A percentile compares a stretch with the other conserved stretches of the same genome.
phyloP scores from a whole-genome alignment of 2,113 vertebrate species.

The Narcine bancroftii region DNA sequence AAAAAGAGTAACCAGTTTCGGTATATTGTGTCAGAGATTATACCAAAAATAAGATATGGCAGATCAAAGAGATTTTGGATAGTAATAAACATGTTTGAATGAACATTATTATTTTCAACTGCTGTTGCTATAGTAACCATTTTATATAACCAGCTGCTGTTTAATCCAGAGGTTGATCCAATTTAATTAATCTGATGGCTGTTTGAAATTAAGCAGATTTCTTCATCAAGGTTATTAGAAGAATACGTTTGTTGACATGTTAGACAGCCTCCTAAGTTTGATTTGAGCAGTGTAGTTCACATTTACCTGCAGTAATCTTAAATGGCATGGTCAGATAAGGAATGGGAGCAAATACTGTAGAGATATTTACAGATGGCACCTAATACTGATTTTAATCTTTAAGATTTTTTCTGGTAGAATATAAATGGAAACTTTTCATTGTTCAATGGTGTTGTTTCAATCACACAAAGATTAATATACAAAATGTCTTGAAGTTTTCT shows the following conservation, averaged over 20 bases:
- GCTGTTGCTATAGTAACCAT: constrained; percentile 26
- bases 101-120: constrained; percentile 24
- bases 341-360: background rate
- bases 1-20: background rate
- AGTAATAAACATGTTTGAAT: constrained; percentile 17
- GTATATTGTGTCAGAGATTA: background rate
- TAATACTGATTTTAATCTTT: background rate
- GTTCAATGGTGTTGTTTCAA: background rate
- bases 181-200: constrained; percentile 29
- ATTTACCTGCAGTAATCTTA: background rate
- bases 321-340: background rate
- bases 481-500: background rate
- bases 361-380: background rate
- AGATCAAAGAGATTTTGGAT: background rate
- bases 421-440: background rate
- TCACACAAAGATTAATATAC: too few species aligned
- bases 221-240: background rate
- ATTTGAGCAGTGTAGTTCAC: background rate
- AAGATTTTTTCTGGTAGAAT: background rate
- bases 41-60: background rate
- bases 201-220: background rate
- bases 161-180: constrained; percentile 33
- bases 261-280: background rate
- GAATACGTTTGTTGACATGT: background rate
- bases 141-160: background rate